These are phyloP conservation scores for Caenorhabditis remanei DNA, from an alignment of 1,140 invertebrate genomes.

Conservation along the genomic window DNA sequence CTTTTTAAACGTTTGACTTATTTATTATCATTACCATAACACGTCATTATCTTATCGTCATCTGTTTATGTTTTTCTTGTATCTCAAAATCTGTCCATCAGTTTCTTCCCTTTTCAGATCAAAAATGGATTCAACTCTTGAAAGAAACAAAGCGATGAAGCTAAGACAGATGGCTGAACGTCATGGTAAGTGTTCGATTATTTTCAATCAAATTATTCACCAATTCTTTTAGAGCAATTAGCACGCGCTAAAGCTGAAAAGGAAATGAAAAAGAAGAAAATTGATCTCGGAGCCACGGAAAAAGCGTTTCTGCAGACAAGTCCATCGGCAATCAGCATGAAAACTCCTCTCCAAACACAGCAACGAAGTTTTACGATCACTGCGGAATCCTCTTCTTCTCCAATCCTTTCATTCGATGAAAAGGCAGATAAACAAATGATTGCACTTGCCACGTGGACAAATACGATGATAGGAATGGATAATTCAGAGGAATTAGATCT, in stretches of 20 bases:
- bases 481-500: conserved; percentile 7
- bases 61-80: too few species aligned
- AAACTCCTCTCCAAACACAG: background rate
- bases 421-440: conserved; percentile 20
- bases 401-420: conserved; percentile 21
- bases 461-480: conserved; percentile 5
- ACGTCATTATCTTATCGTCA: too few species aligned
- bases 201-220: background rate
- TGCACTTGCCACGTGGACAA: conserved; percentile 31
- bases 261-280: background rate
- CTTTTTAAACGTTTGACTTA: too few species aligned
- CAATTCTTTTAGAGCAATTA: background rate
- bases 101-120: background rate
- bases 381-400: background rate
- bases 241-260: background rate
- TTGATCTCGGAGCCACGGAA: conserved; percentile 5
- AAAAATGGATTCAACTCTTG: background rate
- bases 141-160: background rate
- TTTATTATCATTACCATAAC: too few species aligned
- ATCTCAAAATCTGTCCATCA: too few species aligned
- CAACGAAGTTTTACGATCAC: background rate
- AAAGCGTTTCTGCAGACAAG: conserved; percentile 10
- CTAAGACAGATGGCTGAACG: background rate
- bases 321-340: background rate
- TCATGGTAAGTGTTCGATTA: background rate